These are phyloP conservation scores for Hydrolagus affinis DNA, from an alignment of 2,113 vertebrate species.

Conservation along the genomic window DNA sequence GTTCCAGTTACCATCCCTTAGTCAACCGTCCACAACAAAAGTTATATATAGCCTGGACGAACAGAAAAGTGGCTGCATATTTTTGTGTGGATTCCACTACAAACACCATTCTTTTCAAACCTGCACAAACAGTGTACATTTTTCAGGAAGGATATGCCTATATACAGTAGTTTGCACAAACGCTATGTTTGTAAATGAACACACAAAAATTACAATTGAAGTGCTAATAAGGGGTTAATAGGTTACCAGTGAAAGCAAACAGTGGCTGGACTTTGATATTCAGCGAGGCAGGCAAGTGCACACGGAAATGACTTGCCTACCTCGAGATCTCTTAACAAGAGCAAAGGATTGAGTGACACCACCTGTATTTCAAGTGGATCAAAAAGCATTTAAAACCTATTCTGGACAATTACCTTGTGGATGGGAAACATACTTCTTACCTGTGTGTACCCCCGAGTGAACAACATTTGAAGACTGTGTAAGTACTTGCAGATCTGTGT, in stretches of 20 bases:
- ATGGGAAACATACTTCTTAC: neutral
- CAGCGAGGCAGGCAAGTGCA: neutral
- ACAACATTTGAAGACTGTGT: neutral
- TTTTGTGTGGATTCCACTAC: too few relatives aligned
- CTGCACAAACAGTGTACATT: too few relatives aligned
- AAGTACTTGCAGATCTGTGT: neutral
- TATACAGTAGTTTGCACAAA: too few relatives aligned
- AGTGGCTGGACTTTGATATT: slow-evolving; percentile 25
- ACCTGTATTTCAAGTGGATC: neutral
- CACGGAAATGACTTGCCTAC: neutral
- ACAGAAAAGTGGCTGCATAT: too few relatives aligned
- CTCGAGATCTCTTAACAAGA: neutral
- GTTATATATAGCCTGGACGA: too few relatives aligned
- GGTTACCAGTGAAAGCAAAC: slow-evolving; percentile 6
- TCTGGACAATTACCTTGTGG: neutral
- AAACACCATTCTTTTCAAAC: too few relatives aligned
- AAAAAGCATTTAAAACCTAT: neutral
- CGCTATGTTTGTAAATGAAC: too few relatives aligned
- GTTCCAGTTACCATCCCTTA: too few relatives aligned
- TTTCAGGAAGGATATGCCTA: too few relatives aligned
- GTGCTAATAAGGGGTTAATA: neutral
- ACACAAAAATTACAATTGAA: neutral
- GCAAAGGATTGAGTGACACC: neutral
- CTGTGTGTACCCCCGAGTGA: neutral
- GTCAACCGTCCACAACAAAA: too few relatives aligned